Base-by-base conservation (phyloP, 2,888 invertebrate genomes). In the Zele albiditarsus region DNA sequence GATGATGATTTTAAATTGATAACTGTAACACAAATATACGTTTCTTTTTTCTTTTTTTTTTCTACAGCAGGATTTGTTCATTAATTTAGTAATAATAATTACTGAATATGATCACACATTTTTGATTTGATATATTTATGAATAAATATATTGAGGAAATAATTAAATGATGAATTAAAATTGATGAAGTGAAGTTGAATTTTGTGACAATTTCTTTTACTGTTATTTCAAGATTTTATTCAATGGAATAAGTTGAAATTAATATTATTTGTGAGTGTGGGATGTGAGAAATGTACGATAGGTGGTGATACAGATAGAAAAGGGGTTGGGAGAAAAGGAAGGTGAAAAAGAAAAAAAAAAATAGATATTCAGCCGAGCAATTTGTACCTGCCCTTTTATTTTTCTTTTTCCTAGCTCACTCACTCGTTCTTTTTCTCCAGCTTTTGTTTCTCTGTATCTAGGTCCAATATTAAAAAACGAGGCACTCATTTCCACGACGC, bases 391-490 rank as follows among this genome's bases (percentile, higher is more conserved):
- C 20, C 23, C 6, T 10, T 38, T 63, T 62, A 33, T 8, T 63
- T 31, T 31, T 27, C 31, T 16, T 38, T 63, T 33, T 28, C 4
- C 33, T 16, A 63, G 16, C n/a, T 20, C 62, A 10, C 20, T 62
- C 33, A 38, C 38, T 38, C 38, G 38, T 12, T 38, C 12, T 12
- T 12, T 12, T 12, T 12, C 38, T 38, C 12, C 38, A 38, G 38
- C 38, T 73, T 73, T 72, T 28, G 58, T 58, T 28, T 38, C 31
- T 58, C 46, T 67, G 67, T 60, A 57, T 67, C 60, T 73, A 58
- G 42, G 67, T 73, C 67, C 73, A 58, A 73, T 73, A 73, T 73
- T 58, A 53, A 67, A 67, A 25, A 63, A 63, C 20, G 27, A 66
- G 58, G 72, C 12, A 58, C 38, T 46, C 31, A 72, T 10, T 38